Conservation (phyloP, 64 coral and sea anemone genomes). For the Hydrozoanthus tunicans region DNA sequence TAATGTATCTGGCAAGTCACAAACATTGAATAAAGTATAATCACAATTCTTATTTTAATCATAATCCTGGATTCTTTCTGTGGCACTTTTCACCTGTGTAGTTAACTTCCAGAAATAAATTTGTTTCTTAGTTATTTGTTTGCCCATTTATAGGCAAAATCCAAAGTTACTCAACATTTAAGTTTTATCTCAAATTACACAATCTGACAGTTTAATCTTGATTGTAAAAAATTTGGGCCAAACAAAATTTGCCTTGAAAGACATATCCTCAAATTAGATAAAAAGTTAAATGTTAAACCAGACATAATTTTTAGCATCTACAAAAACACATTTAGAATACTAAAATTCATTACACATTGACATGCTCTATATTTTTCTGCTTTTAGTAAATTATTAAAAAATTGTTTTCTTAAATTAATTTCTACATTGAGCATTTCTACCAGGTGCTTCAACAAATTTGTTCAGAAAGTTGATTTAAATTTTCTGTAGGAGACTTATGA, state of each 20-base stretch:
- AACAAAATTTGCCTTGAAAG: no score
- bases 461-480: neutral
- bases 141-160: neutral
- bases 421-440: neutral
- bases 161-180: neutral
- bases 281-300: neutral
- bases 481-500: neutral
- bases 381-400: conserved; percentile 18
- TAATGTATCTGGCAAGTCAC: no score
- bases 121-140: neutral
- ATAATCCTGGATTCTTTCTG: neutral
- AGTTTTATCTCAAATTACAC: conserved; percentile 29
- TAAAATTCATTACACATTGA: neutral
- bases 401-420: conserved; percentile 27
- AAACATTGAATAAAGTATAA: no score
- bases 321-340: neutral
- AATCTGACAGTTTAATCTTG: neutral
- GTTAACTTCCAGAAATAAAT: neutral
- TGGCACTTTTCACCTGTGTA: conserved; percentile 12
- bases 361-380: neutral
- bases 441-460: neutral
- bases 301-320: neutral
- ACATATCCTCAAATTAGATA: neutral
- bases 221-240: neutral
- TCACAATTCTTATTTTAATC: neutral